Percentiles rank a stretch among this genome's conserved stretches.
Evolutionary conservation across 2,888 invertebrate species (phyloP).

Genomic region (Tanytarsus gracilentus): DNA sequence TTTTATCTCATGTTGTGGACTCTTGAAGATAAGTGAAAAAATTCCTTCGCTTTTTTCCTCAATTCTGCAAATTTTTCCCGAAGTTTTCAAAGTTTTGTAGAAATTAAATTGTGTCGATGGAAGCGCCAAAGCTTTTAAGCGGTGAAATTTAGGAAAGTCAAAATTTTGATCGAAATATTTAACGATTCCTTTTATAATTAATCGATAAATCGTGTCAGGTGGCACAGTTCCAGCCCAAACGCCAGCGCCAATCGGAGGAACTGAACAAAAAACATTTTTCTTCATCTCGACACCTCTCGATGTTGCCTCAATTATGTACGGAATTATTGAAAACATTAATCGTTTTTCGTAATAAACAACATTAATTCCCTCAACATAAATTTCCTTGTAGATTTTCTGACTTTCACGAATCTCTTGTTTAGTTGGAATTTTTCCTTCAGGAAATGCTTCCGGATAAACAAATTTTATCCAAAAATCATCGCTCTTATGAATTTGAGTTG

Average conservation of each 20-base stretch:
- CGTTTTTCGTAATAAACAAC: neutral
- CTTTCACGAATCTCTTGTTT: neutral
- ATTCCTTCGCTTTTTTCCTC: neutral
- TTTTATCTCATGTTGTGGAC: neutral
- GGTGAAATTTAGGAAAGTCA: neutral
- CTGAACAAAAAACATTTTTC: neutral
- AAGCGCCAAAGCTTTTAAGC: neutral
- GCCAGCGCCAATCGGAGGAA: slow-evolving; percentile 8
- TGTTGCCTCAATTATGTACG: neutral
- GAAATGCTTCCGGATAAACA: slow-evolving; percentile 10
- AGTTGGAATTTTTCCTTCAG: slow-evolving; percentile 10
- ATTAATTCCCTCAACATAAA: neutral
- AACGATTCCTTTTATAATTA: neutral
- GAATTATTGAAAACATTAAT: neutral
- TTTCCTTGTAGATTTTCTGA: neutral
- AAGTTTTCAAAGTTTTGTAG: neutral
- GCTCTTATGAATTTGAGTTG: neutral
- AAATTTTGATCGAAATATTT: neutral
- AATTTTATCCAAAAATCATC: slow-evolving; percentile 7
- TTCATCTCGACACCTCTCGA: neutral
- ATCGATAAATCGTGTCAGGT: neutral
- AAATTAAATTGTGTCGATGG: neutral
- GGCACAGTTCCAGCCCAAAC: neutral
- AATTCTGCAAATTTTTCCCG: neutral
- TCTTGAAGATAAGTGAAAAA: neutral